Percentiles rank a stretch among this genome's conserved stretches.
Conservation (phyloP, 2,113 vertebrate genomes). For the Bambusicola thoracicus region DNA sequence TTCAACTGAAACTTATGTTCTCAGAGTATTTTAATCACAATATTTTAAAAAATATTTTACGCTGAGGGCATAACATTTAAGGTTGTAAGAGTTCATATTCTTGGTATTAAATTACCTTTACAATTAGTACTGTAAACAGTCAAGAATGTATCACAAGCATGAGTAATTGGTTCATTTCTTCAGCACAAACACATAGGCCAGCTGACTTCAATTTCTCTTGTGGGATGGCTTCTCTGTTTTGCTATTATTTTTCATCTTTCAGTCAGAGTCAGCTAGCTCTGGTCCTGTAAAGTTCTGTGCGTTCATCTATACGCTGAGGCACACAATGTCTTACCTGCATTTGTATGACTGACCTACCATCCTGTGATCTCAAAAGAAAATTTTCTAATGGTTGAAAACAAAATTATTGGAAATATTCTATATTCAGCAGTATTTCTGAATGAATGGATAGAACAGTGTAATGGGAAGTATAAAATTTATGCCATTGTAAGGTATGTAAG, state of each 20-base stretch:
- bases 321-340: not conserved
- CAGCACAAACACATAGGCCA: not conserved
- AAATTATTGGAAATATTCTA: not conserved
- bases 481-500: not conserved
- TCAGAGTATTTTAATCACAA: slow-evolving; percentile 52
- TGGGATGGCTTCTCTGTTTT: not conserved
- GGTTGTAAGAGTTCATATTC: not conserved
- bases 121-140: not conserved
- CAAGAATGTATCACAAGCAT: not conserved
- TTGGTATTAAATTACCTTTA: slow-evolving; percentile 1
- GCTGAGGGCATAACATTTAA: not conserved
- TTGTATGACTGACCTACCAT: not conserved
- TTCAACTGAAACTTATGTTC: slow-evolving; percentile 20
- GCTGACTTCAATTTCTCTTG: not conserved
- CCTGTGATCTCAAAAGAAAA: not conserved
- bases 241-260: not conserved
- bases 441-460: not conserved
- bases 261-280: not conserved
- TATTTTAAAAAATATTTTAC: slow-evolving; percentile 37
- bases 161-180: not conserved
- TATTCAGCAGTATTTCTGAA: not conserved
- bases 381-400: not conserved
- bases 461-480: not conserved
- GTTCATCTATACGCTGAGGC: not conserved
- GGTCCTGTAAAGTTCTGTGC: not conserved